Conservation (phyloP, 1,140 invertebrate species). For the Drosophila sulfurigaster region DNA sequence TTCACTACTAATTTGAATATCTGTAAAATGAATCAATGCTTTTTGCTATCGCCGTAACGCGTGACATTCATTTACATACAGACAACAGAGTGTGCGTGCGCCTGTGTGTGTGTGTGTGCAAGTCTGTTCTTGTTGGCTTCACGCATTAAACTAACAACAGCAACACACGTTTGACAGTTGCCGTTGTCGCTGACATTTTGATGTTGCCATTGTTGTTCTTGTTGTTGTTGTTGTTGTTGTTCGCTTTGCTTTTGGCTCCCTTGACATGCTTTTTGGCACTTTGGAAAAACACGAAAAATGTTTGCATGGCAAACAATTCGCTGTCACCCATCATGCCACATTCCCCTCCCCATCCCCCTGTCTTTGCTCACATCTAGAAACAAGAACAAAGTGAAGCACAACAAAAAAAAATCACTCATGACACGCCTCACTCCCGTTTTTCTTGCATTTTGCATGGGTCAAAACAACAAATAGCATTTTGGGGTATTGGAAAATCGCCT, state of each 20-base stretch:
- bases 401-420: conserved; percentile 14
- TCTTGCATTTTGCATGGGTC: conserved; percentile 13
- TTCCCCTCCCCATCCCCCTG: neutral
- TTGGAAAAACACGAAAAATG: conserved; percentile 55
- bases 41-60: neutral
- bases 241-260: conserved; percentile 37
- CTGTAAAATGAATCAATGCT: conserved; percentile 15
- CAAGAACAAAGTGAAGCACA: neutral
- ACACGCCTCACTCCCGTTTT: conserved; percentile 39
- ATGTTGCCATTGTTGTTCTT: conserved; percentile 24
- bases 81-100: conserved; percentile 2
- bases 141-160: conserved; percentile 46
- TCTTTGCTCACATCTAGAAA: conserved; percentile 25
- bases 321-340: conserved; percentile 10
- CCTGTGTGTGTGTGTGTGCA: neutral
- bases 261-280: conserved; percentile 59
- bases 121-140: conserved; percentile 33
- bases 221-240: conserved; percentile 6
- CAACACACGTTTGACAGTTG: conserved; percentile 38
- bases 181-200: conserved; percentile 46
- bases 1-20: conserved; percentile 19
- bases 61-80: too few species aligned
- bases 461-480: conserved; percentile 29
- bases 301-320: conserved; percentile 57
- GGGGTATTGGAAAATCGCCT: conserved; percentile 36